Evolutionary conservation across 2,888 invertebrate genomes (phyloP).

Genomic region (Drosophila conformis): DNA sequence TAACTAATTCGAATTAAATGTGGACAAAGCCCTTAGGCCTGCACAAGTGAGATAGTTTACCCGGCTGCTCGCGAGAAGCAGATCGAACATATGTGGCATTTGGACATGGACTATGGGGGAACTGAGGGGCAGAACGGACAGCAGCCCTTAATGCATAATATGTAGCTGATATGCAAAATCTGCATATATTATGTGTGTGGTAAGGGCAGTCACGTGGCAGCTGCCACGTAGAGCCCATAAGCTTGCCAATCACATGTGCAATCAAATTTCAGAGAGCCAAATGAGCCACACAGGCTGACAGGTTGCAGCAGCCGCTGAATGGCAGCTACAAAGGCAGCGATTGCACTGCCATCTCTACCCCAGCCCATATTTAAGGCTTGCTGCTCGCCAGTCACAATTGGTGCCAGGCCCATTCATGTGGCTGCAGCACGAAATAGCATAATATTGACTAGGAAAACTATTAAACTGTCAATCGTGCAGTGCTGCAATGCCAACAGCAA

Average conservation of each 20-base stretch:
- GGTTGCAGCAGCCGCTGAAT: conserved; percentile 21
- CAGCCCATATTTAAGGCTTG: background rate
- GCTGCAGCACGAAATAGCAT: conserved; percentile 63
- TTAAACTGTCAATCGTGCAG: conserved; percentile 71
- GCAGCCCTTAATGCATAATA: conserved; percentile 62
- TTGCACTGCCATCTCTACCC: background rate
- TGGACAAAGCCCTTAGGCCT: conserved; percentile 43
- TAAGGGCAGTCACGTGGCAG: conserved; percentile 28
- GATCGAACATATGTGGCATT: conserved; percentile 59
- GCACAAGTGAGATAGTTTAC: conserved; percentile 5
- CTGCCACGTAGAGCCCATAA: conserved; percentile 42
- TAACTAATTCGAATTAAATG: conserved; percentile 35
- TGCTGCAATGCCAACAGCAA: conserved; percentile 15
- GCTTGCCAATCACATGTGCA: conserved; percentile 67
- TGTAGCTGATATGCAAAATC: conserved; percentile 59
- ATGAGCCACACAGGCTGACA: conserved; percentile 50
- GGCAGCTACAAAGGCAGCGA: conserved; percentile 19
- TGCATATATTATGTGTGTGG: conserved; percentile 54
- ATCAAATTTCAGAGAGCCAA: conserved; percentile 70
- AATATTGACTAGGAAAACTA: conserved; percentile 74
- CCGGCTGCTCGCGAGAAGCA: conserved; percentile 30
- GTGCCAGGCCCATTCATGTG: conserved; percentile 37
- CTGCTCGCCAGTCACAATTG: conserved; percentile 23
- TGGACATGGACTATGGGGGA: background rate
- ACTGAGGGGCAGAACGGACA: conserved; percentile 1